Base-by-base conservation (phyloP, 2,797 vertebrate genomes). In the Propithecus deckenii region DNA sequence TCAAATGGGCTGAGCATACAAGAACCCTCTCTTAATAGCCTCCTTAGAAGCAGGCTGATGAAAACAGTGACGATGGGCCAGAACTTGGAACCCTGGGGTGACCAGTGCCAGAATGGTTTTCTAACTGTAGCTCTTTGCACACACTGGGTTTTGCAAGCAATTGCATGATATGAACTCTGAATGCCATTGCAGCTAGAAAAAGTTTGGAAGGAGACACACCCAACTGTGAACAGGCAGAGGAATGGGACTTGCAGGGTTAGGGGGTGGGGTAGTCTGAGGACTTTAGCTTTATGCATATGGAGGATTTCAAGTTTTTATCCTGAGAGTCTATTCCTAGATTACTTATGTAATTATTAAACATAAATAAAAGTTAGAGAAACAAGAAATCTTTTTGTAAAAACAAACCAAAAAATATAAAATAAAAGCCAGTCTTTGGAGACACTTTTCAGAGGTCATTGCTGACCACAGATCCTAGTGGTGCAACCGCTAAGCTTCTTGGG, bases 121-220 rank as follows among this genome's bases (percentile, higher is more conserved):
- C 30, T 85, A 88, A 72, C 67, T 96, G 76, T 65, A 96, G 63
- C 63, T 96, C 95, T 98, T 96, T 97, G 78, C 90, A 94, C 71
- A 97, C 65, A 71, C 69, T 95, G 63, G 78, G 38, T 94, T 97
- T 92, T 96, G 74, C 63, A 96, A 97, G 85, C 91, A 97, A 86
- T 97, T 96, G 88, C 86, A 91, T 96, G 94, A 96, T 95, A 76
- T 91, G 95, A 96, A 97, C 83, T 94, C 89, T 94, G 41, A 95
- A 96, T 96, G 93, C 93, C 71, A 80, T 93, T 95, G 89, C 94
- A 96, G 89, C 75, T 91, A 96, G 91, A 94, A 91, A 97, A 97
- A 97, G 92, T 97, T 97, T 97, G 86, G 91, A 95, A 91, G 86
- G 80, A 97, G 91, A 95, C 96, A 97, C 96, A 97, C 95, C 90